Percentiles rank a stretch among this genome's conserved stretches.
These are phyloP conservation scores for Syrista parreyssii DNA, from an alignment of 2,888 invertebrate species.

Conservation along the genomic window DNA sequence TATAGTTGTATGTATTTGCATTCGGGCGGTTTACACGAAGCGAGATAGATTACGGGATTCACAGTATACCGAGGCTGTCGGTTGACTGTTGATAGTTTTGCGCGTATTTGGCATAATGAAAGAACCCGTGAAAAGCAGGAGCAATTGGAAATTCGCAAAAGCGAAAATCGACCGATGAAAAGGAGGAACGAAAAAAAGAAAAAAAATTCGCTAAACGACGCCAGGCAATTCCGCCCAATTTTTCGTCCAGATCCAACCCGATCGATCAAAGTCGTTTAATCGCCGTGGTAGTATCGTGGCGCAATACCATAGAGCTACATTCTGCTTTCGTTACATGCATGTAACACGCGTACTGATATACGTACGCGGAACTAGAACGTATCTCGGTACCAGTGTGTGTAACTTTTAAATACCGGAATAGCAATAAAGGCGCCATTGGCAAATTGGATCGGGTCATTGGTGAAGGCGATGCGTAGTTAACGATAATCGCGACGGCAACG, in stretches of 20 bases:
- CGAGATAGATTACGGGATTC: neutral
- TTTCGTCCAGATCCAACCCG: neutral
- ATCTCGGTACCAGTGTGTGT: neutral
- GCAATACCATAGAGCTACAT: neutral
- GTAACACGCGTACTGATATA: neutral
- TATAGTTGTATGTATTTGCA: neutral
- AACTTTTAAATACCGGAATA: neutral
- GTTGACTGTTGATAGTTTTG: neutral
- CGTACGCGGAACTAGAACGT: neutral
- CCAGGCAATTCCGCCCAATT: neutral
- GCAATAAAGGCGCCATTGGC: neutral
- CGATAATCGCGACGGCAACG: neutral
- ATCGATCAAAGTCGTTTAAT: neutral
- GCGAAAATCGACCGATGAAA: neutral
- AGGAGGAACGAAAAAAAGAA: neutral
- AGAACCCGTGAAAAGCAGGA: neutral
- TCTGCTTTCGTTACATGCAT: neutral
- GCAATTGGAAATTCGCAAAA: neutral
- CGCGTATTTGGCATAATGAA: neutral
- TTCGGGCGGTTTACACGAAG: neutral
- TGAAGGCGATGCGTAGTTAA: constrained; percentile 3
- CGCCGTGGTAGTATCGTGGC: neutral
- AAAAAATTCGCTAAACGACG: neutral
- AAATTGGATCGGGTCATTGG: constrained; percentile 22
- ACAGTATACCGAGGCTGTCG: neutral